Evolutionary conservation across 1,140 invertebrate genomes (phyloP).

Genomic region (Drosophila melanica): DNA sequence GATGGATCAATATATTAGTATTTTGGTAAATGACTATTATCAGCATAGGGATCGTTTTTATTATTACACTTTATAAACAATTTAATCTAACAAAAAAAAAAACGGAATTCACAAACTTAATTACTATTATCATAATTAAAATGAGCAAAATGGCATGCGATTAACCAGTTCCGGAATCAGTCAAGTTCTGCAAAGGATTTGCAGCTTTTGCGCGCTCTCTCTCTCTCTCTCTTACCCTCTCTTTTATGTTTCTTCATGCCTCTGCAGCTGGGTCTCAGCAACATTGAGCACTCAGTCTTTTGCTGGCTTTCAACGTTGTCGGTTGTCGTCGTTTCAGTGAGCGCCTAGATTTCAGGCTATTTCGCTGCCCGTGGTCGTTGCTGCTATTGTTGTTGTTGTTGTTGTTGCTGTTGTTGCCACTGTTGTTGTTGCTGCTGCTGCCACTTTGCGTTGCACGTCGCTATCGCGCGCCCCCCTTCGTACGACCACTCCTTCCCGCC

Average conservation of each 20-base stretch:
- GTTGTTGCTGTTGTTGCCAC: constrained; percentile 22
- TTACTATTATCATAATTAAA: background rate
- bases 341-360: constrained; percentile 32
- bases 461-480: constrained; percentile 20
- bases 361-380: constrained; percentile 19
- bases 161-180: constrained; percentile 43
- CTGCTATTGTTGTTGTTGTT: constrained; percentile 14
- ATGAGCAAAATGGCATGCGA: background rate
- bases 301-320: constrained; percentile 71
- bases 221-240: constrained; percentile 7
- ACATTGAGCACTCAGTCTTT: constrained; percentile 60
- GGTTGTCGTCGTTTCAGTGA: constrained; percentile 44
- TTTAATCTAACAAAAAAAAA: background rate
- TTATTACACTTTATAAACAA: too few relatives aligned
- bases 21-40: too few relatives aligned
- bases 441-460: constrained; percentile 45
- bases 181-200: constrained; percentile 33
- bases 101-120: background rate
- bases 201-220: constrained; percentile 1
- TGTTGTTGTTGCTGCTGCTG: constrained; percentile 34
- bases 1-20: too few relatives aligned
- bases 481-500: background rate
- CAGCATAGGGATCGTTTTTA: too few relatives aligned
- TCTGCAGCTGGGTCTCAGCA: constrained; percentile 8
- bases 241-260: background rate